phyloP scores from a whole-genome alignment of 1,140 invertebrate genomes.

The Diorhabda carinulata region DNA sequence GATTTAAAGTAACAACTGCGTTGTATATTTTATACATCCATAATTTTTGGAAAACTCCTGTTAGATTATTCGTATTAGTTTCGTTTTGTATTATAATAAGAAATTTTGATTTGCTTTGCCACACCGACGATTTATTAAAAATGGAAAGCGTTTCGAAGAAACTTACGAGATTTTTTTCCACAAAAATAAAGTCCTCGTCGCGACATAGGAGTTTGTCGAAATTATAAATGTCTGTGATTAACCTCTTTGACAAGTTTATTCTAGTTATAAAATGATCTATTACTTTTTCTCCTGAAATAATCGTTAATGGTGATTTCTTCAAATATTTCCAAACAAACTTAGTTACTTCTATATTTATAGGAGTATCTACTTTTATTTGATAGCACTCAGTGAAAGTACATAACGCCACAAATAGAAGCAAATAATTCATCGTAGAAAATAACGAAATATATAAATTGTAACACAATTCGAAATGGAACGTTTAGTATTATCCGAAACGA shows the following conservation, averaged over 20 bases:
- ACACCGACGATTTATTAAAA: background rate
- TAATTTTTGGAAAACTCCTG: background rate
- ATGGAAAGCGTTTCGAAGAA: background rate
- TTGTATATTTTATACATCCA: background rate
- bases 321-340: no score
- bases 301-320: no score
- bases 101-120: background rate
- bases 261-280: background rate
- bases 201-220: background rate
- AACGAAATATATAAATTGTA: no score
- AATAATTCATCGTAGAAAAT: no score
- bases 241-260: background rate
- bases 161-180: background rate
- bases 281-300: background rate
- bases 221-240: background rate
- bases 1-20: background rate
- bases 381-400: no score
- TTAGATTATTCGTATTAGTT: background rate
- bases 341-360: no score
- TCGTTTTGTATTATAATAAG: background rate
- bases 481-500: no score
- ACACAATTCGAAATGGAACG: no score
- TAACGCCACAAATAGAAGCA: no score
- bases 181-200: background rate
- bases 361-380: no score